Percentiles rank a stretch among this genome's conserved stretches.
These are phyloP conservation scores for Drosophila leonis DNA, from an alignment of 2,888 invertebrate genomes.

Conservation along the genomic window DNA sequence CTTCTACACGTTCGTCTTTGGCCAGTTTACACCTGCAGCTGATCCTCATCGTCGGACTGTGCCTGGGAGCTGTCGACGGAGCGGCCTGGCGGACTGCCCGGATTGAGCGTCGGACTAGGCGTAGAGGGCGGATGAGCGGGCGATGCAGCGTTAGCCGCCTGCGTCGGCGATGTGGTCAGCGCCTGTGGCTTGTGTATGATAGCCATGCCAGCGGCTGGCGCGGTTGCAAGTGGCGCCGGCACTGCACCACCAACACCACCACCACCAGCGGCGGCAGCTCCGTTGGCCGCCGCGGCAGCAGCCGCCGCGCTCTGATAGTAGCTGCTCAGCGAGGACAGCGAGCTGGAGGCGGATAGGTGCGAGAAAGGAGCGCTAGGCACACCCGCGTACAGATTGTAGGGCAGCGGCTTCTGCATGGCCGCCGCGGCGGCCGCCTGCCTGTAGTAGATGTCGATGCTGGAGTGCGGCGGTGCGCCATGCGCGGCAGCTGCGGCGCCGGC, in stretches of 20 bases:
- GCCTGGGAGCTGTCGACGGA: slow-evolving; percentile 84
- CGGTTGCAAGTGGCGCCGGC: slow-evolving; percentile 14
- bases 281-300: slow-evolving; percentile 57
- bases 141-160: slow-evolving; percentile 32
- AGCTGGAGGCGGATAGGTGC: slow-evolving; percentile 88
- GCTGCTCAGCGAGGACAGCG: slow-evolving; percentile 87
- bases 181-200: slow-evolving; percentile 52
- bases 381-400: slow-evolving; percentile 88
- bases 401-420: slow-evolving; percentile 94
- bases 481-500: slow-evolving; percentile 77
- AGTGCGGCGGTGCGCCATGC: slow-evolving; percentile 87
- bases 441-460: slow-evolving; percentile 92
- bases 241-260: slow-evolving; percentile 17
- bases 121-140: slow-evolving; percentile 72
- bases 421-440: slow-evolving; percentile 92
- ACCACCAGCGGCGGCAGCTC: slow-evolving; percentile 25
- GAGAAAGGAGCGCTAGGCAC: slow-evolving; percentile 85
- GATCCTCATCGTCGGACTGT: slow-evolving; percentile 85
- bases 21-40: slow-evolving; percentile 83
- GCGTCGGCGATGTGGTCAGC: slow-evolving; percentile 40
- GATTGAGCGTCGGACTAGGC: slow-evolving; percentile 85
- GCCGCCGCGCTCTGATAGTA: slow-evolving; percentile 86
- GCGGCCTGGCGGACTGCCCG: slow-evolving; percentile 85
- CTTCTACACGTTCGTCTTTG: slow-evolving; percentile 47
- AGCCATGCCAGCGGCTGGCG: slow-evolving; percentile 27